Evolutionary conservation across 2,113 vertebrate species (phyloP).

Genomic region (Perca fluviatilis): DNA sequence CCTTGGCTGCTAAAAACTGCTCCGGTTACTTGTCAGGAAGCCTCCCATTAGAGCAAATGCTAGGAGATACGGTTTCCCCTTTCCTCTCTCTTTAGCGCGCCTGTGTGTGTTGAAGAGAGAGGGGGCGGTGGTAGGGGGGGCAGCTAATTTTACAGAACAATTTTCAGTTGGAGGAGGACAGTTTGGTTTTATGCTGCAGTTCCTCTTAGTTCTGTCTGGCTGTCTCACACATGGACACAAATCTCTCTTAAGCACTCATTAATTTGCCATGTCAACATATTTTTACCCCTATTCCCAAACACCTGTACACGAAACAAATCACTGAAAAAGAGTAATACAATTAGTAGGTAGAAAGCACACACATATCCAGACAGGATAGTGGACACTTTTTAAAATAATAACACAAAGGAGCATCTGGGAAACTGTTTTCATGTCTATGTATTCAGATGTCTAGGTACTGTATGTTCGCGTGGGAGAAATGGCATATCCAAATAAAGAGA

Average conservation of each 20-base stretch:
- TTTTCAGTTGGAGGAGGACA: slow-evolving; percentile 65
- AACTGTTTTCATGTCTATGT: neutral
- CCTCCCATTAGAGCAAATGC: slow-evolving; percentile 82
- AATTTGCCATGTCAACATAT: slow-evolving; percentile 4
- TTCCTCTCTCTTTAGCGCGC: slow-evolving; percentile 57
- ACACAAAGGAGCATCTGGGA: neutral
- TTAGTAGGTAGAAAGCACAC: neutral
- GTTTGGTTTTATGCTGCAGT: slow-evolving; percentile 48
- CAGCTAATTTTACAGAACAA: slow-evolving; percentile 67
- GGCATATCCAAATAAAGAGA: neutral
- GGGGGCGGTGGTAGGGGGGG: neutral
- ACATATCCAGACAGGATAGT: neutral
- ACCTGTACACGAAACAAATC: slow-evolving; percentile 9
- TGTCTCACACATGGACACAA: slow-evolving; percentile 20
- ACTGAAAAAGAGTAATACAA: neutral
- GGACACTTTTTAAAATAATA: neutral
- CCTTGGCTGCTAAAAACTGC: slow-evolving; percentile 74
- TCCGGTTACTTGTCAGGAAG: slow-evolving; percentile 80
- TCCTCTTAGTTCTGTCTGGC: slow-evolving; percentile 37
- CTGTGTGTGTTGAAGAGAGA: slow-evolving; percentile 28
- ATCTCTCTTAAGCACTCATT: slow-evolving; percentile 9
- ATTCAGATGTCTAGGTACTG: neutral
- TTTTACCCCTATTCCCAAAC: slow-evolving; percentile 3
- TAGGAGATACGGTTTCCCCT: slow-evolving; percentile 68
- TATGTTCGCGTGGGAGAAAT: neutral